Percentiles rank a stretch among this genome's conserved stretches.
phyloP scores from a whole-genome alignment of 2,113 vertebrate genomes.

The Micromys minutus region DNA sequence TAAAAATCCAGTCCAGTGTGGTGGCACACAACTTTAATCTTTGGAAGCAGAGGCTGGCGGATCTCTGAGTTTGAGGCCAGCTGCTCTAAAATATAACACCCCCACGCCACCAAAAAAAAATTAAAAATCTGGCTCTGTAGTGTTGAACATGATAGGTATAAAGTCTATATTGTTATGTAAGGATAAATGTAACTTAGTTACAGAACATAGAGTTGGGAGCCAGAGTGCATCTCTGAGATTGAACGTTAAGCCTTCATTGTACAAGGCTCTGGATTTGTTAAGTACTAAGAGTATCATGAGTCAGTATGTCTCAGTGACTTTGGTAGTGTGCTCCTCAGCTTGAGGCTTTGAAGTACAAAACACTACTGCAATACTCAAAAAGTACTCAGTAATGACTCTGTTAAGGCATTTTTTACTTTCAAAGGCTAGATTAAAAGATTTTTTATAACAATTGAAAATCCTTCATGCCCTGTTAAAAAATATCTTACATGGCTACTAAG shows the following conservation, averaged over 20 bases:
- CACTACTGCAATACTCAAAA: neutral
- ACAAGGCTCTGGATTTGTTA: neutral
- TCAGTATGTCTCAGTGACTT: neutral
- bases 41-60: neutral
- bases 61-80: neutral
- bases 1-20: neutral
- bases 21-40: neutral
- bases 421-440: conserved; percentile 12
- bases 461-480: neutral
- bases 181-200: conserved; percentile 27
- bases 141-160: neutral
- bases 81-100: too few relatives aligned
- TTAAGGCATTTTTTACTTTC: conserved; percentile 29
- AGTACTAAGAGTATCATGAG: neutral
- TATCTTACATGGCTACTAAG: neutral
- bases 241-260: neutral
- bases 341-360: neutral
- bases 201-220: neutral
- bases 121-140: neutral
- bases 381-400: neutral
- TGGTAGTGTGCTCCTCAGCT: too few relatives aligned
- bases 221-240: neutral
- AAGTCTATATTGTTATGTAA: neutral
- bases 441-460: neutral
- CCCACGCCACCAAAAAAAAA: neutral